These are phyloP conservation scores for Vollenhovia emeryi DNA, from an alignment of 1,140 invertebrate genomes.

Conservation along the genomic window DNA sequence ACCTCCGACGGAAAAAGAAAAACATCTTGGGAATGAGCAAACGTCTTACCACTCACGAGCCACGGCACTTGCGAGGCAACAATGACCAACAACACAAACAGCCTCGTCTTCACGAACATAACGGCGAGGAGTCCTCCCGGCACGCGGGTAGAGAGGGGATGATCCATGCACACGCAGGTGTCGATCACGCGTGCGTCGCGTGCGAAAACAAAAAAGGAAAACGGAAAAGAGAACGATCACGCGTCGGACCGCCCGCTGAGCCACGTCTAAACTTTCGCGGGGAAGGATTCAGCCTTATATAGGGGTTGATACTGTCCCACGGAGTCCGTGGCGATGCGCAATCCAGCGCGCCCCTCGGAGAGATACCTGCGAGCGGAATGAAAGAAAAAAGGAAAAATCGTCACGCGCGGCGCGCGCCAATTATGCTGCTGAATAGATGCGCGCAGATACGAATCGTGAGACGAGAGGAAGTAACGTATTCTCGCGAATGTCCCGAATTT, in stretches of 20 bases:
- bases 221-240: not conserved
- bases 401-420: not conserved
- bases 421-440: not conserved
- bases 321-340: conserved; percentile 31
- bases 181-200: not conserved
- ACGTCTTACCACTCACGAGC: conserved; percentile 54
- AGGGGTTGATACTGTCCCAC: conserved; percentile 47
- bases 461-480: not conserved
- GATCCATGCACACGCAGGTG: not conserved
- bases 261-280: conserved; percentile 53
- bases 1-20: not conserved
- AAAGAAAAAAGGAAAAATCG: not conserved
- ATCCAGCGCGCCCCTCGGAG: conserved; percentile 29
- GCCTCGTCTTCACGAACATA: conserved; percentile 28
- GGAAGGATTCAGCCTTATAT: conserved; percentile 54
- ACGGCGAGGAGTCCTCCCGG: not conserved
- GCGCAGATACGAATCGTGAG: not conserved
- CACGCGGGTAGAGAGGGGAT: not conserved
- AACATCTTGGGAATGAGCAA: conserved; percentile 10
- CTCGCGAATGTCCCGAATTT: not conserved
- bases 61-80: conserved; percentile 26
- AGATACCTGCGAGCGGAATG: not conserved
- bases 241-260: conserved; percentile 32
- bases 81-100: conserved; percentile 16
- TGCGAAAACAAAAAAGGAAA: not conserved